These are phyloP conservation scores for Callaeas wilsoni DNA, from an alignment of 2,113 vertebrate genomes.

Conservation along the genomic window DNA sequence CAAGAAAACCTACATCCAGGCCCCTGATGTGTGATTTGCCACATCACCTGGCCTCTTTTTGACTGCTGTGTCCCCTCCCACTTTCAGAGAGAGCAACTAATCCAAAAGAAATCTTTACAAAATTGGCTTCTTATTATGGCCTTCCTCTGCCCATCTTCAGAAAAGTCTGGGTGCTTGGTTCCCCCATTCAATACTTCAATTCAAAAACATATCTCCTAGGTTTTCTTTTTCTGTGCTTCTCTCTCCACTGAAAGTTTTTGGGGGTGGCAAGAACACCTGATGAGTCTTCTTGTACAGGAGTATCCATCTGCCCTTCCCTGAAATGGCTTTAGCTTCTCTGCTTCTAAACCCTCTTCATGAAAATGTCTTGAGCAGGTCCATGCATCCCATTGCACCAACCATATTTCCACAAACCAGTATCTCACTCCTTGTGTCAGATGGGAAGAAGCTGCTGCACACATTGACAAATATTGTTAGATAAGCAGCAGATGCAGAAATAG, in stretches of 20 bases:
- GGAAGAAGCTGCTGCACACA: neutral
- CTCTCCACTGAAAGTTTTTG: neutral
- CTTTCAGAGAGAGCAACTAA: neutral
- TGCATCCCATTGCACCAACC: neutral
- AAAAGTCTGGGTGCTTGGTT: neutral
- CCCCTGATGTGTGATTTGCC: neutral
- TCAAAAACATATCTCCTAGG: neutral
- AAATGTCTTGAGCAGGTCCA: neutral
- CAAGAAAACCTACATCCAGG: neutral
- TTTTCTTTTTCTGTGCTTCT: neutral
- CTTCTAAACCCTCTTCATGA: neutral
- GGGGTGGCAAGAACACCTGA: neutral
- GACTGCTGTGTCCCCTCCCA: neutral
- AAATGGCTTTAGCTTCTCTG: neutral
- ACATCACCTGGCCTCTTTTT: neutral
- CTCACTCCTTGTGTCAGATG: neutral
- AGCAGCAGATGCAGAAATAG: neutral
- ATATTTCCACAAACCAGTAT: neutral
- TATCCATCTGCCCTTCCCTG: neutral
- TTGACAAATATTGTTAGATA: neutral
- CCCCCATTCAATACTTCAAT: neutral
- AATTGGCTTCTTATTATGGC: neutral
- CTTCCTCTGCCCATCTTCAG: neutral
- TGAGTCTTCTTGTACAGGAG: neutral
- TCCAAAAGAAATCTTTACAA: neutral